phyloP scores from a whole-genome alignment of 1,140 invertebrate genomes.

The Ceratosolen solmsi region DNA sequence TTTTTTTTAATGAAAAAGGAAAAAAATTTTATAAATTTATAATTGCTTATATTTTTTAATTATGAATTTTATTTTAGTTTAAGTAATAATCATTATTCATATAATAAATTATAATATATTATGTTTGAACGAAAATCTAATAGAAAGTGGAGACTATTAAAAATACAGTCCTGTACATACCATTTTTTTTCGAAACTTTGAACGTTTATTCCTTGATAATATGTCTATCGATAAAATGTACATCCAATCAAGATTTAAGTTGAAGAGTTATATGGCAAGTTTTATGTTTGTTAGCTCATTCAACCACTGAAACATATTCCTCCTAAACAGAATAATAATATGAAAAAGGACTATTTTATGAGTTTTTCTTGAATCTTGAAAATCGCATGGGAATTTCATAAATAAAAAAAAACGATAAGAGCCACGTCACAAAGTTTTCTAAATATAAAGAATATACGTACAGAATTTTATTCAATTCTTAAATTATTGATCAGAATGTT shows the following conservation, averaged over 20 bases:
- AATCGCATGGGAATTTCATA: background rate
- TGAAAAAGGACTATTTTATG: background rate
- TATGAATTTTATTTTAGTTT: no score
- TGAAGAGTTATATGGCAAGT: slow-evolving; percentile 5
- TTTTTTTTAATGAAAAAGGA: no score
- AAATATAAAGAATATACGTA: background rate
- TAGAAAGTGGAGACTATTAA: no score
- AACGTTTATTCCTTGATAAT: background rate
- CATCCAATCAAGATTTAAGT: slow-evolving; percentile 22
- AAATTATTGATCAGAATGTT: no score
- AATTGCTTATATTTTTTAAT: no score
- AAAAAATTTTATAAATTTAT: no score
- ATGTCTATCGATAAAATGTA: background rate
- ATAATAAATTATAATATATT: no score
- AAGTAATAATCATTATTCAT: no score
- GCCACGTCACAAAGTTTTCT: background rate
- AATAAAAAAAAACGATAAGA: background rate
- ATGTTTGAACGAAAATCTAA: no score
- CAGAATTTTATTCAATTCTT: background rate
- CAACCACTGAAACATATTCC: background rate
- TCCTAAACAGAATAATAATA: background rate
- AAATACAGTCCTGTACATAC: no score
- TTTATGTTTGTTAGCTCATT: slow-evolving; percentile 11
- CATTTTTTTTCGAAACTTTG: no score
- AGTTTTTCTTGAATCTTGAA: background rate